Evolutionary conservation across 2,888 invertebrate species (phyloP).

Genomic region (Drosophila colorata): DNA sequence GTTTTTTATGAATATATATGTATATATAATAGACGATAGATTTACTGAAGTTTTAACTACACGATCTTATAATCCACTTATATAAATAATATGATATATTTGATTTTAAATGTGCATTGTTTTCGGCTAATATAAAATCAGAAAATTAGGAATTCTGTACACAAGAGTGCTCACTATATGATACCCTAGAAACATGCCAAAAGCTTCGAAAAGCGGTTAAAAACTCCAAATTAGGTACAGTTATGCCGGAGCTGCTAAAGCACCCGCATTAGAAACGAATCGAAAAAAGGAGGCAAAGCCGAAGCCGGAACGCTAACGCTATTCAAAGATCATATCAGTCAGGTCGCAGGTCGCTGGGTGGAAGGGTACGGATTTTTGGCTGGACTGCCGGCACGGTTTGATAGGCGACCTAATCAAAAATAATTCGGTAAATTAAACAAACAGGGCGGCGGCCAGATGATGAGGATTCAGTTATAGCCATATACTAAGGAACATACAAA

Average conservation of each 20-base stretch:
- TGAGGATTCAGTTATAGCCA: constrained; percentile 31
- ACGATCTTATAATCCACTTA: too few relatives aligned
- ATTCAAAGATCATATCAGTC: constrained; percentile 32
- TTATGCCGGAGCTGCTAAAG: constrained; percentile 44
- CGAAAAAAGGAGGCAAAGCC: constrained; percentile 13
- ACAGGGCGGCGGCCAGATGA: constrained; percentile 39
- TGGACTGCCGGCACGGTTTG: constrained; percentile 25
- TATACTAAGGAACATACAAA: constrained; percentile 10
- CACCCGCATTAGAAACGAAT: constrained; percentile 14
- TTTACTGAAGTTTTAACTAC: too few relatives aligned
- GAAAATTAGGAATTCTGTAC: too few relatives aligned
- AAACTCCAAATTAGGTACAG: constrained; percentile 52
- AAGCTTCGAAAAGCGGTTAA: too few relatives aligned
- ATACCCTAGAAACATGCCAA: too few relatives aligned
- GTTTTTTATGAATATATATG: too few relatives aligned
- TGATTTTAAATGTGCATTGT: too few relatives aligned
- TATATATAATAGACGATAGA: too few relatives aligned
- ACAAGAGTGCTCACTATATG: too few relatives aligned
- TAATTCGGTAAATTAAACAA: constrained; percentile 78
- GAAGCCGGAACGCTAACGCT: constrained; percentile 38
- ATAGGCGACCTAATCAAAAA: constrained; percentile 63
- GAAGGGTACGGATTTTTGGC: constrained; percentile 22
- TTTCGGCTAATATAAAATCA: too few relatives aligned
- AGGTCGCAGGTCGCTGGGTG: constrained; percentile 27
- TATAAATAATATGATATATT: too few relatives aligned